These are phyloP conservation scores for Nasonia giraulti DNA, from an alignment of 1,140 invertebrate species.

Conservation along the genomic window DNA sequence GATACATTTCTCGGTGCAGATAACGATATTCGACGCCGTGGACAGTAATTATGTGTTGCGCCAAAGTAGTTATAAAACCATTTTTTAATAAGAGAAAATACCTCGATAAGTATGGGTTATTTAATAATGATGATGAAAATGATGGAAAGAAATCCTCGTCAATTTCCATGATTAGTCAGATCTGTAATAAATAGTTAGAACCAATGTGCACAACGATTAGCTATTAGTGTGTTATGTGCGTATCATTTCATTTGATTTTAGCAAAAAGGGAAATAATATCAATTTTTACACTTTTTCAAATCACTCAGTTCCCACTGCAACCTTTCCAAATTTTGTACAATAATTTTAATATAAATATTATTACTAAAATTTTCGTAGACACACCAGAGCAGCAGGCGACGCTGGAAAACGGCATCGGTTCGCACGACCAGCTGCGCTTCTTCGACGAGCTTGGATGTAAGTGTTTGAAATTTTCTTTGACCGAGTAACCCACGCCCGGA, in stretches of 20 bases:
- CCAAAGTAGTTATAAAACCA: background rate
- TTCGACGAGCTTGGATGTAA: slow-evolving; percentile 77
- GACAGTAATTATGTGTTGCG: background rate
- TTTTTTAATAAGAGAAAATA: background rate
- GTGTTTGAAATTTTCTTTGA: slow-evolving; percentile 56
- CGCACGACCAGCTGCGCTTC: slow-evolving; percentile 71
- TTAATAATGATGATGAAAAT: background rate
- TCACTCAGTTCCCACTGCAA: too few species aligned
- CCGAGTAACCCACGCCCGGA: too few species aligned
- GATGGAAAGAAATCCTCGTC: background rate
- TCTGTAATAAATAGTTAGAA: too few species aligned
- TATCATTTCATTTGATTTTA: too few species aligned
- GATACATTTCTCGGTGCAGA: background rate
- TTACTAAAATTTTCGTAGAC: slow-evolving; percentile 47
- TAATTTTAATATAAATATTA: too few species aligned
- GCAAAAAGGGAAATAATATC: too few species aligned
- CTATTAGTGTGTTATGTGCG: too few species aligned
- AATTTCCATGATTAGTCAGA: too few species aligned
- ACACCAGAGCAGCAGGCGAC: slow-evolving; percentile 52
- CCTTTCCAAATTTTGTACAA: too few species aligned
- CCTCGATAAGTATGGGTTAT: background rate
- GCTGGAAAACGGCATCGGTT: slow-evolving; percentile 57
- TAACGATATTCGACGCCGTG: background rate
- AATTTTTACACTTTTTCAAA: too few species aligned
- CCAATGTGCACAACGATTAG: background rate